Evolutionary conservation across 2,797 vertebrate genomes (phyloP), one percentile per base, ranked within the genome.

Genomic region (Gephyroberyx darwinii): DNA sequence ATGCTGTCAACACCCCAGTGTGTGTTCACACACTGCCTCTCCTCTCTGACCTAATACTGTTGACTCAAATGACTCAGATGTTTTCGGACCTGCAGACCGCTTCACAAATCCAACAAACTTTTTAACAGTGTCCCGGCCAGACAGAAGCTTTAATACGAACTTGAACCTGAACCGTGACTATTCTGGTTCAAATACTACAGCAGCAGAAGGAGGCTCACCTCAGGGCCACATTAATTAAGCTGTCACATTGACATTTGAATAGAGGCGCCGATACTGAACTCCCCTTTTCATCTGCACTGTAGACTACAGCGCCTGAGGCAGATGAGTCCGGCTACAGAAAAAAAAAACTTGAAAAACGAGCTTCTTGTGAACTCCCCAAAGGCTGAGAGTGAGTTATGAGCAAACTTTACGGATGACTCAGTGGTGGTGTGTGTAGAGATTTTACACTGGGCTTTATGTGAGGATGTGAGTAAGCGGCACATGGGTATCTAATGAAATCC

Each of bases 1-100:
- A 80, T 73, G 35, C 79, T 68, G 83, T 89, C 90, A 81, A 77
- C 87, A 22, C 81, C 78, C 75, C 60, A 0, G 10, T 5, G 64
- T 5, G 64, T 43, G 65, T 37, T 70, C 60, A 39, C 41, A 71
- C 67, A 26, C 26, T 0, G 50, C 52, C 71, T 65, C 78, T 74
- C 67, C 72, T 68, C 62, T 55, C 78, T 79, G 84, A 79, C 88
- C 84, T 83, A 65, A 74, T 41, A 22, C 59, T 45, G 61, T 58
- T 83, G 77, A 47, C 73, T 78, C 67, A 71, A 80, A 78, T 22
- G 12, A 55, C 64, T 78, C 45, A 26, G 59, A 77, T 58, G 48
- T 48, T 52, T 5, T 14, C 33, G 62, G 55, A 47, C 53, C 31
- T 20, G 17, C 45, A 67, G 19, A 69, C 54, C 8, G 22, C 31